Conservation (phyloP, 2,797 vertebrate species). For the Rousettus madagascariensis region DNA sequence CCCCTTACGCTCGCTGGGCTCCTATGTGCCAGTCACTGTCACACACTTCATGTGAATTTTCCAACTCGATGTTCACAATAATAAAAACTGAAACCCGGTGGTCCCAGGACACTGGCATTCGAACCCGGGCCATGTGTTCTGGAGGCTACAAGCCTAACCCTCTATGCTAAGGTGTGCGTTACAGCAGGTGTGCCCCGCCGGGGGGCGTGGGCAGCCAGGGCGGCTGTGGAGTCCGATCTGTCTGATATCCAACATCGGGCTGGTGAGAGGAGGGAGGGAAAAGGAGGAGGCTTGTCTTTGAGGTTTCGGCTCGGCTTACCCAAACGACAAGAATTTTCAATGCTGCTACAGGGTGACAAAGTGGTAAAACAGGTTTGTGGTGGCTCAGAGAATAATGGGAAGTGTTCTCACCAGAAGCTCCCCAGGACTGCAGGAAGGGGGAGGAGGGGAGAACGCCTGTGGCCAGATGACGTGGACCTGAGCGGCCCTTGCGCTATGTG, state of each 20-base stretch:
- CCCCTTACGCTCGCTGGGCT: background rate
- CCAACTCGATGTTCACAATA: background rate
- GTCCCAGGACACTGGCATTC: background rate
- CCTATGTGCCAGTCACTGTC: background rate
- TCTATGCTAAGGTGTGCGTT: background rate
- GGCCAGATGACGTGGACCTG: background rate
- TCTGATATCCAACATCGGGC: background rate
- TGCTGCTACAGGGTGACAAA: conserved; percentile 53
- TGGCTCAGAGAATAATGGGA: conserved; percentile 58
- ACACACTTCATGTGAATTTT: background rate
- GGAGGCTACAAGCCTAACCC: background rate
- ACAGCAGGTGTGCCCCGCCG: background rate
- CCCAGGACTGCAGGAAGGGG: background rate
- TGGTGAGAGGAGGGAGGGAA: background rate
- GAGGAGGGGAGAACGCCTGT: background rate
- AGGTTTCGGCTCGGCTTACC: conserved; percentile 57
- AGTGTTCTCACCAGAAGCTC: conserved; percentile 37
- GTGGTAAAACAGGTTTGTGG: conserved; percentile 77
- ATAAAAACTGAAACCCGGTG: background rate
- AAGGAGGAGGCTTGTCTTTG: conserved; percentile 24
- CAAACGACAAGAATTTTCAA: conserved; percentile 57
- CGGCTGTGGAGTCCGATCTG: background rate
- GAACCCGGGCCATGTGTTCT: background rate
- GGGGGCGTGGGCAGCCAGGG: background rate
- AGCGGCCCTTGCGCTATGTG: conserved; percentile 1